Evolutionary conservation across 2,888 invertebrate genomes (phyloP), one percentile per base, ranked within the genome.

Genomic region (Scaeva pyrastri): DNA sequence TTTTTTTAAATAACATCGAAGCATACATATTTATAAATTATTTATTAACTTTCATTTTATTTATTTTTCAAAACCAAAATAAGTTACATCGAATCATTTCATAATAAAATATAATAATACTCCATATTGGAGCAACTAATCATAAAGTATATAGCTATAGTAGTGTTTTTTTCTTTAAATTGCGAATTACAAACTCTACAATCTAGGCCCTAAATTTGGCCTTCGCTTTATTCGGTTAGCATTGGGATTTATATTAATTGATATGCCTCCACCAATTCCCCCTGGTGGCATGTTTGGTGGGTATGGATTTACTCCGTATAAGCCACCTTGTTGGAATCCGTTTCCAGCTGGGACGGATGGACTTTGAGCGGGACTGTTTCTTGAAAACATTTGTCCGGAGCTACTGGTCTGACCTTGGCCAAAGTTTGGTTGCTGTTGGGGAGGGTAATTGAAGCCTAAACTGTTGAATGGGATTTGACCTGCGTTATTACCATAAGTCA

Each of bases 81-180:
- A 60, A 36, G 39, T 58, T 58, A 58, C 36, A 60, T 39, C 8
- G 58, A 21, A 21, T 39, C 14, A 19, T 60, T 58, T 58, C 19
- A 21, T 21, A 14, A 60, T 55, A 55, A 14, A 43, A 55, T 26
- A 52, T 10, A n/a, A 26, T 55, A 1, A 26, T 26, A 10, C 36
- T 21, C 39, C 12, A 16, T 14, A 39, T 14, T 8, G 14, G 39
- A 39, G 2, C 3, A 11, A 31, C 19, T 36, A 11, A 16, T 39
- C 12, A 26, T 39, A 60, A 58, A 14, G 39, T 41, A 41, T 1
- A 55, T 5, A 31, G 31, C 31, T 16, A n/a, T n/a, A 43, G 0
- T 3, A 52, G 14, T 10, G 21, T 21, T 21, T 14, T 21, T n/a
- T n/a, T n/a, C n/a, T n/a, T n/a, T n/a, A n/a, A 52, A 26, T 21